Percentiles rank a stretch among this genome's conserved stretches.
These are phyloP conservation scores for Sarcophaga rosellei DNA, from an alignment of 2,888 invertebrate genomes.

Conservation along the genomic window DNA sequence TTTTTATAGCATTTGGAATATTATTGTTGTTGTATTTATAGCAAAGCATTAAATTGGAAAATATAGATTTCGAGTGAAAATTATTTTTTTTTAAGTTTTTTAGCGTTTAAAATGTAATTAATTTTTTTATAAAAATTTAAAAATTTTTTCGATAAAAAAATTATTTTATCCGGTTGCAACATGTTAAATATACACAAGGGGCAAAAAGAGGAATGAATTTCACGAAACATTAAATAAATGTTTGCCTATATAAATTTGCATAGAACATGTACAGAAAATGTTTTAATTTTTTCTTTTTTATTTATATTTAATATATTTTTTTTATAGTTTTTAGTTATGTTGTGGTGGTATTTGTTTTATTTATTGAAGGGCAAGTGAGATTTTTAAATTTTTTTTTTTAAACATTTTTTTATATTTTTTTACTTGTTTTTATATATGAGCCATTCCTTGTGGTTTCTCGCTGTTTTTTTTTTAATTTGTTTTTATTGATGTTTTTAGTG, in stretches of 20 bases:
- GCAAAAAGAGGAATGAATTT: neutral
- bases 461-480: neutral
- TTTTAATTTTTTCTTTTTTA: constrained; percentile 11
- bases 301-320: too few relatives aligned
- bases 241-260: constrained; percentile 31
- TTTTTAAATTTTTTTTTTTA: too few relatives aligned
- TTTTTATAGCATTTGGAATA: constrained; percentile 27
- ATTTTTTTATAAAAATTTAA: neutral
- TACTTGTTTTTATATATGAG: too few relatives aligned
- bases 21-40: constrained; percentile 42
- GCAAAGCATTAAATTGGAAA: constrained; percentile 27
- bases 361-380: neutral
- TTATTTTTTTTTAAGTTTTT: neutral
- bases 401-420: too few relatives aligned
- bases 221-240: constrained; percentile 8
- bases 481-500: neutral
- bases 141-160: too few relatives aligned
- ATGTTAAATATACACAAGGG: too few relatives aligned
- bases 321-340: neutral
- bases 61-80: constrained; percentile 9
- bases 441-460: neutral
- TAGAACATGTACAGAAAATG: constrained; percentile 8
- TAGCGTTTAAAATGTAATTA: neutral
- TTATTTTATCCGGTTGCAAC: too few relatives aligned
- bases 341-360: neutral